A percentile compares a stretch with the other conserved stretches of the same genome.
phyloP scores from a whole-genome alignment of 2,797 vertebrate genomes.

The Somateria mollissima region DNA sequence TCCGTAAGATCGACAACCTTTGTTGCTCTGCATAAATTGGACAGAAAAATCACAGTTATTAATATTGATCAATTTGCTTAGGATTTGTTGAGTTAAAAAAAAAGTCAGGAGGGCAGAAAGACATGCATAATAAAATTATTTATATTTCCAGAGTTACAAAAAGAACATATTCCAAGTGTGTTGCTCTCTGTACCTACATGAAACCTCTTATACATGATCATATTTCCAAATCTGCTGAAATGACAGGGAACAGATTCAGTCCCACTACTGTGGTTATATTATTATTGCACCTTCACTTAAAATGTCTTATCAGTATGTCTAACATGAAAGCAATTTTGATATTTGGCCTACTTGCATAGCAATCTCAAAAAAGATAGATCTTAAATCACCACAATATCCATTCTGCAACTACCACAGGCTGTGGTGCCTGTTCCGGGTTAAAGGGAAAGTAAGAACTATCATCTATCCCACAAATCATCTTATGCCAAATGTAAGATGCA shows the following conservation, averaged over 20 bases:
- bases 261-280: background rate
- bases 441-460: background rate
- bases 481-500: background rate
- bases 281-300: background rate
- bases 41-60: background rate
- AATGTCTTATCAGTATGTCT: background rate
- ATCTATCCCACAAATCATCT: background rate
- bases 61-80: background rate
- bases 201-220: background rate
- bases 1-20: conserved; percentile 76
- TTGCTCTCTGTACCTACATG: background rate
- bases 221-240: background rate
- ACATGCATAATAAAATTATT: background rate
- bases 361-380: background rate
- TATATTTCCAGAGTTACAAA: background rate
- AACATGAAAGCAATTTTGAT: background rate
- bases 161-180: background rate
- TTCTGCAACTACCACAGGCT: background rate
- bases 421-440: background rate
- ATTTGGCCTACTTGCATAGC: background rate
- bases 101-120: background rate
- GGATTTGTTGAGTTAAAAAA: background rate
- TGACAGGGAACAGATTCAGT: background rate
- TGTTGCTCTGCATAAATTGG: conserved; percentile 80
- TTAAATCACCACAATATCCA: background rate